A percentile compares a stretch with the other conserved stretches of the same genome.
These are phyloP conservation scores for Tinamus guttatus DNA, from an alignment of 2,113 vertebrate genomes.

Conservation along the genomic window DNA sequence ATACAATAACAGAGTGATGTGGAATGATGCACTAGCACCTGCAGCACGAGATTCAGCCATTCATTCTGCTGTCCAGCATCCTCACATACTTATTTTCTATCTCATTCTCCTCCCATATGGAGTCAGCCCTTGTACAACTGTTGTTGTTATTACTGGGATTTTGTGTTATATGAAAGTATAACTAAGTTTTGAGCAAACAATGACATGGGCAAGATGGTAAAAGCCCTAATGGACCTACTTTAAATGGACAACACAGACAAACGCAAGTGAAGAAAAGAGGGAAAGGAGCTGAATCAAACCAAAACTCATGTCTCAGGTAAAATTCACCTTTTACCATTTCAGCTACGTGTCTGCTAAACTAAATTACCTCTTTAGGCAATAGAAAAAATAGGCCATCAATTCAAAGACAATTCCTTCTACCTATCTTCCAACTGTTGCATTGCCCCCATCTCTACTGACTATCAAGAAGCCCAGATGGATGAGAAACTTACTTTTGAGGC, in stretches of 20 bases:
- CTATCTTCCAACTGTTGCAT: background rate
- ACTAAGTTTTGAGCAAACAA: background rate
- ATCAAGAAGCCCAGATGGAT: background rate
- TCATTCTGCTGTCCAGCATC: background rate
- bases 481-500: background rate
- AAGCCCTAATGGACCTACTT: background rate
- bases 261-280: background rate
- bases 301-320: too few species aligned
- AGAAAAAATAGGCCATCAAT: too few species aligned
- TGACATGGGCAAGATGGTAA: background rate
- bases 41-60: background rate
- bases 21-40: background rate
- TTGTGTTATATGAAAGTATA: background rate
- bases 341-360: background rate
- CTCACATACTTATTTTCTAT: background rate
- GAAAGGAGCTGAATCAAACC: background rate
- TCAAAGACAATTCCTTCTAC: background rate
- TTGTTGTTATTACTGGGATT: background rate
- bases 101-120: background rate
- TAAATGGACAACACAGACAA: background rate
- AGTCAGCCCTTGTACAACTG: background rate
- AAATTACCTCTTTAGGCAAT: fast-evolving
- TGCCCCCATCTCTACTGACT: background rate
- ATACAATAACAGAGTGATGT: background rate
- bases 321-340: background rate